Evolutionary conservation across 2,888 invertebrate genomes (phyloP).

Genomic region (Itoplectis maculator): DNA sequence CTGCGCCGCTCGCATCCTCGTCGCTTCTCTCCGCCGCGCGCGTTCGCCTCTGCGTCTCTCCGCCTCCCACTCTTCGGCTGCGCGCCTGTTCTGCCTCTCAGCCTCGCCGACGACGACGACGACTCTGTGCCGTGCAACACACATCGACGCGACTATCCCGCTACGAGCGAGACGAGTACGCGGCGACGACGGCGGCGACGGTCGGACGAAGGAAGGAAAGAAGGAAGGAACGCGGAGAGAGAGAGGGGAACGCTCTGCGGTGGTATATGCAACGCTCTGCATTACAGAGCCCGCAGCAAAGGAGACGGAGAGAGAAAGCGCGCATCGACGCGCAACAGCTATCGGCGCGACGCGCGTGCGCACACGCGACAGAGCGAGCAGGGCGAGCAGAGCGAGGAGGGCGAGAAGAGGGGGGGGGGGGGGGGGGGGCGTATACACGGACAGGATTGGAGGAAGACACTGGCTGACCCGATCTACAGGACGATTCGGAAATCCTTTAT

Average conservation of each 20-base stretch:
- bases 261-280: slow-evolving; percentile 47
- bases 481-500: slow-evolving; percentile 29
- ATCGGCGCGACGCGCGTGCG: slow-evolving; percentile 36
- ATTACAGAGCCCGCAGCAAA: background rate
- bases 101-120: too few relatives aligned
- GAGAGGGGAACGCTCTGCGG: slow-evolving; percentile 32
- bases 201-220: slow-evolving; percentile 18
- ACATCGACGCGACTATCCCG: slow-evolving; percentile 36
- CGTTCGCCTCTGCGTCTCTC: slow-evolving; percentile 11
- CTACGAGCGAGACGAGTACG: slow-evolving; percentile 38
- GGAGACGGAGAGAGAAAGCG: slow-evolving; percentile 25
- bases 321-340: slow-evolving; percentile 37
- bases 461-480: slow-evolving; percentile 20
- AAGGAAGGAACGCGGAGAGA: slow-evolving; percentile 32
- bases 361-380: slow-evolving; percentile 32
- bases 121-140: slow-evolving; percentile 14
- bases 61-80: slow-evolving; percentile 13
- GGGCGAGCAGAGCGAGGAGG: slow-evolving; percentile 8
- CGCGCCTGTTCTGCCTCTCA: slow-evolving; percentile 44
- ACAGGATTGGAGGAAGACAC: background rate
- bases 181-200: slow-evolving; percentile 28
- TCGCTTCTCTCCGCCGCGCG: slow-evolving; percentile 37
- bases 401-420: background rate
- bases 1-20: slow-evolving; percentile 53
- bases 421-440: slow-evolving; percentile 30